Conservation (phyloP, 2,888 invertebrate genomes). For the Amphipyra berbera region DNA sequence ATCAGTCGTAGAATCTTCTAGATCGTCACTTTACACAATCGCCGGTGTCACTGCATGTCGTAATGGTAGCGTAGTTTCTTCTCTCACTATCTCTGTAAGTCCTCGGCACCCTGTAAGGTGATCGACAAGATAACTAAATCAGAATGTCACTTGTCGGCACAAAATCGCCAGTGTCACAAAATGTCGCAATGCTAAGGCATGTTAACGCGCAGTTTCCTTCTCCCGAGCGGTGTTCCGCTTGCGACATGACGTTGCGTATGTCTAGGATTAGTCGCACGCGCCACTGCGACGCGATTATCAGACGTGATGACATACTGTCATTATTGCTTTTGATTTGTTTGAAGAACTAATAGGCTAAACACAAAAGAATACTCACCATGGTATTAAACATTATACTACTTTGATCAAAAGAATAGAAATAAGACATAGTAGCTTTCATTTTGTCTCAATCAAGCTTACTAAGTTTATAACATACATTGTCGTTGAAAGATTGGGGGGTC, state of each 20-base stretch:
- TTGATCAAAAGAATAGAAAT: too few species aligned
- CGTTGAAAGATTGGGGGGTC: too few species aligned
- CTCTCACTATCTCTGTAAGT: too few species aligned
- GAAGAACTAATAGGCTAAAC: background rate
- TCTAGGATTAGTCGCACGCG: conserved; percentile 64
- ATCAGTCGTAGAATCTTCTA: too few species aligned
- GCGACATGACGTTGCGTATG: conserved; percentile 59
- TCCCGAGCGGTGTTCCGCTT: conserved; percentile 60
- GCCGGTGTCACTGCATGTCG: too few species aligned
- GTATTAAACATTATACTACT: too few species aligned
- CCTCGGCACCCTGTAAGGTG: too few species aligned
- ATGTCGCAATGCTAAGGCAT: conserved; percentile 61
- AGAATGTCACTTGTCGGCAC: conserved; percentile 12
- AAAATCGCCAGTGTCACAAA: conserved; percentile 58
- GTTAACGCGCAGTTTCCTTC: conserved; percentile 64
- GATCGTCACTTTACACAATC: too few species aligned
- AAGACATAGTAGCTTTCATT: too few species aligned
- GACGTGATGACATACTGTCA: conserved; percentile 53
- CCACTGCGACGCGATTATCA: conserved; percentile 53
- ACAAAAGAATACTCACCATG: background rate
- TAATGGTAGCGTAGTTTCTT: too few species aligned
- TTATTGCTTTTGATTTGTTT: conserved; percentile 15
- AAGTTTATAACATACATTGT: too few species aligned
- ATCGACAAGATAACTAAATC: conserved; percentile 13
- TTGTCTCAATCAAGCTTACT: too few species aligned